Conservation (phyloP, 1,140 invertebrate genomes). For the Euborellia annulipes region DNA sequence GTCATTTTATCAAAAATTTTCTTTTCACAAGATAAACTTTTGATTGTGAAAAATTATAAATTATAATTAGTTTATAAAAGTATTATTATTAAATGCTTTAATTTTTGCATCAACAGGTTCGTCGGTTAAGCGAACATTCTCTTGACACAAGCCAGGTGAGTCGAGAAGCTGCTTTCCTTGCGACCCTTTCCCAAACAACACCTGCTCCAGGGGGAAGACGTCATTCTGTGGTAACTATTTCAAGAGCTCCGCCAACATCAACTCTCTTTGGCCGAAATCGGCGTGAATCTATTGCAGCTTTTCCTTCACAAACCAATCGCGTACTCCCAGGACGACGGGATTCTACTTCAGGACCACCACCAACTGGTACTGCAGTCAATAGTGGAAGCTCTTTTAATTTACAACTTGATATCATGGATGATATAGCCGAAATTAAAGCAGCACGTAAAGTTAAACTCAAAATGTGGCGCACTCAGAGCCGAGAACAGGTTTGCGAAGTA, state of each 20-base stretch:
- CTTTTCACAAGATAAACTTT: slow-evolving; percentile 5
- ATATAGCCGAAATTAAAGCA: slow-evolving; percentile 54
- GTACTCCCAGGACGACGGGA: slow-evolving; percentile 31
- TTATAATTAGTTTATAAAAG: no score
- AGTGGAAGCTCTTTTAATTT: slow-evolving; percentile 62
- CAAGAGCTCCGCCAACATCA: slow-evolving; percentile 46
- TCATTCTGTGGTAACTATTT: slow-evolving; percentile 71
- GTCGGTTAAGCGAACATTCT: slow-evolving; percentile 52
- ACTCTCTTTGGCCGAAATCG: slow-evolving; percentile 51
- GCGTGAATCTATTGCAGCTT: slow-evolving; percentile 61
- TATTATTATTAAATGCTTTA: no score
- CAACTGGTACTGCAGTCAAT: slow-evolving; percentile 21
- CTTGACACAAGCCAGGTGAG: not conserved
- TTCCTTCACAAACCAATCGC: slow-evolving; percentile 31
- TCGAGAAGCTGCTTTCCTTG: slow-evolving; percentile 58
- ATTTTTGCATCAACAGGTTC: slow-evolving; percentile 44
- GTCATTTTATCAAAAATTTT: slow-evolving; percentile 4
- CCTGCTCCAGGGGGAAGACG: slow-evolving; percentile 55
- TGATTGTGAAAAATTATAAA: no score
- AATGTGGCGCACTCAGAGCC: slow-evolving; percentile 52
- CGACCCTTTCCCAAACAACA: slow-evolving; percentile 52
- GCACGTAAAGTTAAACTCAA: slow-evolving; percentile 54
- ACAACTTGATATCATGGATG: slow-evolving; percentile 72
- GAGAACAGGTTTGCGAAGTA: slow-evolving; percentile 64
- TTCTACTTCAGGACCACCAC: slow-evolving; percentile 25